Base-by-base conservation (phyloP, 2,888 invertebrate genomes). In the Drosophila koepferae region DNA sequence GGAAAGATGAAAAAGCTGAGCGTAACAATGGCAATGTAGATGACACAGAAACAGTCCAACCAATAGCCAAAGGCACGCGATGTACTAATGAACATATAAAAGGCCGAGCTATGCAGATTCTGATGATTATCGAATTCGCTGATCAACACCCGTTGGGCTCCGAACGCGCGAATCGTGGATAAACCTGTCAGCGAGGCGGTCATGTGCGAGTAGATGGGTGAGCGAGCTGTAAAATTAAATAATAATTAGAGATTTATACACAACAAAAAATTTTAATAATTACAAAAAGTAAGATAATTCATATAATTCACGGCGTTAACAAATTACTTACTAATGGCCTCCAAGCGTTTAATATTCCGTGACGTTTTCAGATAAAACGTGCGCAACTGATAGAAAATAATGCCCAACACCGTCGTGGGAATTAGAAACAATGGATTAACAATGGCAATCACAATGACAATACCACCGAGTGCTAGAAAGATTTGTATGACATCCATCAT, bases 51-150 rank as follows among this genome's bases (percentile, higher is more conserved):
- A 77, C 97, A 94, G 92, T 99, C 99, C 86, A 99, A 94, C 95
- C 97, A 97, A 90, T 98, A 97, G 0, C 98, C 99, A 91, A 99
- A 98, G 82, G 99, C 99, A 74, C 99, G 95, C 2, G 97, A 97
- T 2, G 97, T 96, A 0, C 97, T 95, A 41, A 99, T 96, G 92
- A 98, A 98, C 86, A 98, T 94, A 91, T 96, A 99, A 96, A 98
- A 99, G 0, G 99, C 96, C 0, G 98, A 97, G 63, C 98, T 97
- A 91, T 99, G 98, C 2, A 97, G 91, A 90, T 97, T 97, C 92
- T 97, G 97, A 89, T 97, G 96, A 80, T 95, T 95, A 85, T 97
- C 97, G 88, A 97, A 97, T 91, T 97, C 97, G 46, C 94, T 94
- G 54, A 95, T 95, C 56, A 99, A 95, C 41, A 96, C 95, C 51